Evolutionary conservation across 2,888 invertebrate genomes (phyloP), one percentile per base, ranked within the genome.

Genomic region (Mythimna albipuncta): DNA sequence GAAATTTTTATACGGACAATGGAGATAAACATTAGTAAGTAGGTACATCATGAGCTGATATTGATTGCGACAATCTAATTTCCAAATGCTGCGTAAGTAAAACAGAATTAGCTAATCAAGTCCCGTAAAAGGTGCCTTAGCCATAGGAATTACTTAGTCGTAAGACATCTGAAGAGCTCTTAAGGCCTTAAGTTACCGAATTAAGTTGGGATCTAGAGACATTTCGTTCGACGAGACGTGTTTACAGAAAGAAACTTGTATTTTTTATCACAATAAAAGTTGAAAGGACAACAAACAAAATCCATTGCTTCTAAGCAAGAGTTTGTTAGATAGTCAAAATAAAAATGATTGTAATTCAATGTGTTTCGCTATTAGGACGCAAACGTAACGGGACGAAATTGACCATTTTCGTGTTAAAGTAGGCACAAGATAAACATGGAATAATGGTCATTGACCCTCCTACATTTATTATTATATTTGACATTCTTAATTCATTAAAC

Each of bases 81-180:
- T 19, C 9, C 2, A 57, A 69, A 62, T 26, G 16, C 13, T 58
- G n/a, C 38, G 9, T 41, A 41, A 54, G 16, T 62, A 58, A 71
- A 64, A 26, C 11, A 32, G 47, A 58, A 19, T 64, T 26, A 47
- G n/a, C 47, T 75, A 61, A 61, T 55, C 47, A n/a, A 4, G 19
- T 47, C 9, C 26, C 59, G 19, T 59, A 72, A 75, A 75, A 72
- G 79, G 63, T 9, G 21, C 59, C 54, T 19, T 21, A 58, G 38
- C 72, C 38, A 47, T 63, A 32, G 26, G n/a, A 63, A 41, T 63
- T 26, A 26, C 26, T 26, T 38, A 71, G 11, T 32, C 47, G 13
- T 21, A 19, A n/a, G 38, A 1, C 47, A 38, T 21, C 54, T 50
- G 19, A 63, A 58, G 10, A 63, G 58, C n/a, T 52, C 52, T 47